Percentiles rank a stretch among this genome's conserved stretches.
Evolutionary conservation across 1,140 invertebrate species (phyloP).

Genomic region (Pseudomyrmex cubaensis): DNA sequence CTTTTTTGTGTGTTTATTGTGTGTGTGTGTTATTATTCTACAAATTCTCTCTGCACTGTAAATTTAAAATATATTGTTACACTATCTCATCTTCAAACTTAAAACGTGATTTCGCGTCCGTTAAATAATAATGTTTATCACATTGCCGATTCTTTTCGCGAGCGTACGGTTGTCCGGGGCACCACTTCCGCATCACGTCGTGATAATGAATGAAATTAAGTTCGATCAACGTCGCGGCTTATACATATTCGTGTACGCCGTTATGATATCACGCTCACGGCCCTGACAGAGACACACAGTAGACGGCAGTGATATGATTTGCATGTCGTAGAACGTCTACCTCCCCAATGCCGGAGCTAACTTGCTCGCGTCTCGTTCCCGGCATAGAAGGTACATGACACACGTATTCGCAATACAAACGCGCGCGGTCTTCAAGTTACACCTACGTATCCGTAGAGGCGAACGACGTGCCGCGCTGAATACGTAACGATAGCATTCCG

Average conservation of each 20-base stretch:
- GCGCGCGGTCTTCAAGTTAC: constrained; percentile 65
- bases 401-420: constrained; percentile 67
- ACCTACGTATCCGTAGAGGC: constrained; percentile 62
- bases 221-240: constrained; percentile 62
- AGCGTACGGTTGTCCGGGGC: constrained; percentile 23
- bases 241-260: constrained; percentile 69
- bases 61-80: too few species aligned
- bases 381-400: constrained; percentile 59
- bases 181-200: constrained; percentile 35
- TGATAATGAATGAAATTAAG: constrained; percentile 55
- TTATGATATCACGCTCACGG: constrained; percentile 66
- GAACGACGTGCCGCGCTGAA: constrained; percentile 77
- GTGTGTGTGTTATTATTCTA: too few species aligned
- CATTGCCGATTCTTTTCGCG: constrained; percentile 20
- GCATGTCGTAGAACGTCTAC: constrained; percentile 78
- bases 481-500: constrained; percentile 78
- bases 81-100: not conserved
- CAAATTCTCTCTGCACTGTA: too few species aligned
- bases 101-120: constrained; percentile 10
- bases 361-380: constrained; percentile 68
- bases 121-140: constrained; percentile 3
- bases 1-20: too few species aligned
- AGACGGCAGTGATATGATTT: constrained; percentile 81
- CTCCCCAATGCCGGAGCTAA: constrained; percentile 66
- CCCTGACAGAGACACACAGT: constrained; percentile 52